phyloP scores from a whole-genome alignment of 2,113 vertebrate species.

The Rhynchopsitta pachyrhyncha region DNA sequence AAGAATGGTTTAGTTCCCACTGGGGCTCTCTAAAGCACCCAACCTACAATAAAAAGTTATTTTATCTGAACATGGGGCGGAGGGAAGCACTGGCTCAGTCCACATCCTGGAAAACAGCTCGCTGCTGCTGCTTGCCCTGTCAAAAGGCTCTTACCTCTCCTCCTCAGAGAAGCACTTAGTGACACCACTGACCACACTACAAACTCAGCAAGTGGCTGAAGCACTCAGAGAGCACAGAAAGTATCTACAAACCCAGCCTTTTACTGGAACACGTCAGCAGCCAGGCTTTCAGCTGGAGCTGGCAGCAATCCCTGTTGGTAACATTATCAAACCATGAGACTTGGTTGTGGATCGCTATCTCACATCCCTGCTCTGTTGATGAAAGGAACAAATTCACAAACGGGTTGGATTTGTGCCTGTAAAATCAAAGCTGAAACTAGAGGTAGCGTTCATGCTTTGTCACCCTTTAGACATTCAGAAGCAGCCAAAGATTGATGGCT shows the following conservation, averaged over 20 bases:
- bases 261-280: not conserved
- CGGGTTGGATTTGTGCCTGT: not conserved
- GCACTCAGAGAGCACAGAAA: not conserved
- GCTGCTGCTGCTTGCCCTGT: not conserved
- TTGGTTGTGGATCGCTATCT: not conserved
- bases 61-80: not conserved
- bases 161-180: not conserved
- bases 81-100: not conserved
- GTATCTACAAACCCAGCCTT: not conserved
- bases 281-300: not conserved
- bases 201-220: not conserved
- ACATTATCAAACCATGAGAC: not conserved
- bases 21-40: not conserved
- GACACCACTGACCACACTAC: not conserved
- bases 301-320: not conserved
- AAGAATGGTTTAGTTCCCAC: not conserved
- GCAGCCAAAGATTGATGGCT: not conserved
- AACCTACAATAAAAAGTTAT: not conserved
- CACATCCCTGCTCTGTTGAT: not conserved
- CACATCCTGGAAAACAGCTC: not conserved
- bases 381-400: conserved; percentile 9
- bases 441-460: conserved; percentile 21
- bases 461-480: not conserved
- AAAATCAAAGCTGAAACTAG: not conserved
- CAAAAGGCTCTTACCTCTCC: not conserved